Evolutionary conservation across 2,113 vertebrate species (phyloP), one percentile per base, ranked within the genome.

Genomic region (Ptilonorhynchus violaceus): DNA sequence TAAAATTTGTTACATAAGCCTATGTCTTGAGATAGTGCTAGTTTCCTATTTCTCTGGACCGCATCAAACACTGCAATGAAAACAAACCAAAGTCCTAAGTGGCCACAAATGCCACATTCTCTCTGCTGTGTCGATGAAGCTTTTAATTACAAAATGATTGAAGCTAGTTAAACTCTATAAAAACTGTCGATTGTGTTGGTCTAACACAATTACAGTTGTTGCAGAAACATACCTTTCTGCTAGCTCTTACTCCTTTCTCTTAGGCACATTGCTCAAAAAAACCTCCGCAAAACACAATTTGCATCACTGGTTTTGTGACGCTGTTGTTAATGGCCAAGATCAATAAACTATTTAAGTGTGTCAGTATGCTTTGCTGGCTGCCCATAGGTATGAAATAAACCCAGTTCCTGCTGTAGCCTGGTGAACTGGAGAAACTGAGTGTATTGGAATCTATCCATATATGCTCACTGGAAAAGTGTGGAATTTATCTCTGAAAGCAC

Each of bases 331-430:
- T 64, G 1, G 79, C 97, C 97, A 98, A 92, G 75, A 79, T 96
- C 95, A 98, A 97, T 97, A 97, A 96, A 96, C 84, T 59, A 37
- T 76, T 62, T 75, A 95, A 97, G 91, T 95, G 93, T 88, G 94
- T 95, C 28, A 83, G 90, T 86, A 89, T 97, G 96, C 79, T 95
- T 73, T 91, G 75, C 95, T 98, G 95, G 96, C 96, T 93, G 83
- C 79, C 75, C 9, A 31, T 69, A 62, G n/a, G 60, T 77, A 89
- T 89, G 92, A 96, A 96, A 95, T 63, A 90, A 98, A 96, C 80
- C 89, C 75, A 25, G 20, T 56, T 44, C 76, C 83, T 80, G 75
- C 50, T 52, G 80, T 92, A 95, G 85, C 37, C 55, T 93, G 80
- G 88, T 53, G 85, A 94, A 24, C n/a, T 49, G 84, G 49, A 72